Base-by-base conservation (phyloP, 2,113 vertebrate species). In the Gambusia holbrooki region DNA sequence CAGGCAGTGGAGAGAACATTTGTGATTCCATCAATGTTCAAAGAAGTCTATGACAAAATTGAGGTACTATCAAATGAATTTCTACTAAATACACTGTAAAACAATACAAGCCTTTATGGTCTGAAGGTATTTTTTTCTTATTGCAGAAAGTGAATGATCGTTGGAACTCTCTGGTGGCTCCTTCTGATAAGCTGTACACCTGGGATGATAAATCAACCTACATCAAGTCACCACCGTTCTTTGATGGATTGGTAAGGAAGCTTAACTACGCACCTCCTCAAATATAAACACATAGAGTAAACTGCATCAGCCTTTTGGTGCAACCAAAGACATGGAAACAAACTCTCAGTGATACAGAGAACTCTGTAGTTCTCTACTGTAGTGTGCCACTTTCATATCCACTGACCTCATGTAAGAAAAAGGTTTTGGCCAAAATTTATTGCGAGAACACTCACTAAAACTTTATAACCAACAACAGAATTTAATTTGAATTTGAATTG, bases 21-120 rank as follows among this genome's bases (percentile, higher is more conserved):
- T 58, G 98, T 99, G 72, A 98, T 99, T 90, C 98, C 98, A 0
- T 95, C 96, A 17, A 99, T 99, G 97, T 99, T 99, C 89, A 98
- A 97, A 92, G 97, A 99, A 66, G 97, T 99, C 74, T 99, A 99
- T 58, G 89, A 96, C 91, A 99, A 98, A 92, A 96, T 99, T 73
- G 97, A 99, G 97, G 98, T 98, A 75, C 2, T 3, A 10, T 10
- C 0, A 14, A 3, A 9, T n/a, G 14, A 0, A 0, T 14, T 17
- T 28, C n/a, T 5, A 17, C 7, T 9, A 64, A 8, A 40, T 29
- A 22, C 1, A 10, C 8, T 2, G 1, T 28, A 14, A 28, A 67
- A 67, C 0, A 45, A 67, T 42, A 12, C 35, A 27, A n/a, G n/a
- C 7, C 22, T 58, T 63, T 17, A 1, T 5, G 22, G 22, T 63